Evolutionary conservation across 1,140 invertebrate genomes (phyloP).

Genomic region (Lordiphosa mommai): DNA sequence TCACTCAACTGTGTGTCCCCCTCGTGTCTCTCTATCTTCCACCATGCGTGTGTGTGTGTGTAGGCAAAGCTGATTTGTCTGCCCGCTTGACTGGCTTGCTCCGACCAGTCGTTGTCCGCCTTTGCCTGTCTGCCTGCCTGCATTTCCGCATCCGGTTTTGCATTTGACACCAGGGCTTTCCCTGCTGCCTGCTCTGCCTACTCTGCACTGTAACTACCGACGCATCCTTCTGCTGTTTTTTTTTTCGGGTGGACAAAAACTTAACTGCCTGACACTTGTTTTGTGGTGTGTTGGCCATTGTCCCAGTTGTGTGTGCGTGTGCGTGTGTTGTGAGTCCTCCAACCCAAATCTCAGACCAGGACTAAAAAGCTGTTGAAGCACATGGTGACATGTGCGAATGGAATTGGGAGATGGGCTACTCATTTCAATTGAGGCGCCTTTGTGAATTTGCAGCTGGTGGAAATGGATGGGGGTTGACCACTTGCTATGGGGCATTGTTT

Average conservation of each 20-base stretch:
- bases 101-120: constrained; percentile 40
- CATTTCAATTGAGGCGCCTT: constrained; percentile 49
- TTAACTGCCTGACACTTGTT: constrained; percentile 74
- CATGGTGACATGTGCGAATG: constrained; percentile 62
- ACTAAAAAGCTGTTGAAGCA: constrained; percentile 63
- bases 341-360: constrained; percentile 38
- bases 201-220: constrained; percentile 15
- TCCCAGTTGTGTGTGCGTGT: constrained; percentile 9
- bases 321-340: constrained; percentile 33
- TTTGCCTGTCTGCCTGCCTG: constrained; percentile 37
- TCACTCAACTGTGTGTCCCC: constrained; percentile 70
- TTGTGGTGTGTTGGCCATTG: constrained; percentile 69
- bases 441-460: constrained; percentile 13
- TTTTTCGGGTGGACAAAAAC: constrained; percentile 49
- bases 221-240: constrained; percentile 21
- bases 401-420: constrained; percentile 26
- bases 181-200: constrained; percentile 2
- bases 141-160: constrained; percentile 75
- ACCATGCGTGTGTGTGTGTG: constrained; percentile 24
- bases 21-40: not conserved
- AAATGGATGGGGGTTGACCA: constrained; percentile 7
- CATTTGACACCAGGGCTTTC: constrained; percentile 62
- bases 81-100: constrained; percentile 65
- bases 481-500: not conserved
- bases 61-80: constrained; percentile 70